These are phyloP conservation scores for Allygus modestus DNA, from an alignment of 2,888 invertebrate species.

Conservation along the genomic window DNA sequence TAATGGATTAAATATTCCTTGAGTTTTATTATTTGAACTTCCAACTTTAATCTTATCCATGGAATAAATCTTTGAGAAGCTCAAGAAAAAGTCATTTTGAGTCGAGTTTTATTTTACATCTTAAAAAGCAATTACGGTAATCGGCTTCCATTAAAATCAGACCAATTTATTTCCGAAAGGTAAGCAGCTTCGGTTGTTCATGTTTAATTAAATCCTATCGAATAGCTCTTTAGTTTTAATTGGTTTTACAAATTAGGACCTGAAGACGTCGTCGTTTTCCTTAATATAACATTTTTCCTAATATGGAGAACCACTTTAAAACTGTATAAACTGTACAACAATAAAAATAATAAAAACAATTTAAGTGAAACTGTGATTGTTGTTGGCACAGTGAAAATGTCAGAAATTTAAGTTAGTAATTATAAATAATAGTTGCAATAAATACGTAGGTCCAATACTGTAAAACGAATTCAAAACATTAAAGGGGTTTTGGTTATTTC, in stretches of 20 bases:
- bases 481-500: no score
- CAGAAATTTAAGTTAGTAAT: no score
- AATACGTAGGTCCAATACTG: no score
- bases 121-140: slow-evolving; percentile 43
- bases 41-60: neutral
- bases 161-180: slow-evolving; percentile 50
- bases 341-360: no score
- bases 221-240: slow-evolving; percentile 48
- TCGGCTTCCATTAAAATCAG: slow-evolving; percentile 48
- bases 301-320: neutral
- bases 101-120: slow-evolving; percentile 30
- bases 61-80: neutral
- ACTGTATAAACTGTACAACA: no score
- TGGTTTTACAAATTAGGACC: slow-evolving; percentile 47
- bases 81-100: slow-evolving; percentile 11
- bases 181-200: slow-evolving; percentile 51
- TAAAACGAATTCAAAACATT: no score
- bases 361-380: no score
- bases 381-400: no score
- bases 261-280: slow-evolving; percentile 16
- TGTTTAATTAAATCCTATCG: slow-evolving; percentile 51
- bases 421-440: no score
- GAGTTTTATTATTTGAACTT: no score
- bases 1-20: no score
- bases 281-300: neutral